Evolutionary conservation across 2,797 vertebrate genomes (phyloP).

Genomic region (Esox masquinongy): DNA sequence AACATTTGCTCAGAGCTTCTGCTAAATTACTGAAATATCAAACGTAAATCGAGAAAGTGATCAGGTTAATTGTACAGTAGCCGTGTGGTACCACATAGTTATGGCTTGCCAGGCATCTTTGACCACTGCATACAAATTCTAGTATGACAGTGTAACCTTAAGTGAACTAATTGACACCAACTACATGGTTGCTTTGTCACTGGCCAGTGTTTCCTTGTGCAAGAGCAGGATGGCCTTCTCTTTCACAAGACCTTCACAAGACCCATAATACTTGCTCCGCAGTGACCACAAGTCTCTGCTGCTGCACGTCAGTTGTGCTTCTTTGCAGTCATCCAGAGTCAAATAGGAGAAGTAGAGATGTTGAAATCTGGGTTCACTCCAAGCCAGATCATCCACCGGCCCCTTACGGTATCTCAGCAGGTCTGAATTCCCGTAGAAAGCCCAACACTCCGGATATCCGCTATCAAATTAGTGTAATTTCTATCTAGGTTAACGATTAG

Average conservation of each 20-base stretch:
- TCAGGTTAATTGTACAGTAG: neutral
- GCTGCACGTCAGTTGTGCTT: constrained; percentile 62
- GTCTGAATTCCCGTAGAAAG: constrained; percentile 66
- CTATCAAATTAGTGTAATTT: neutral
- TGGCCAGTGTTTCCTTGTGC: constrained; percentile 54
- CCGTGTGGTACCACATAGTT: neutral
- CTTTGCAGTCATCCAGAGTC: constrained; percentile 59
- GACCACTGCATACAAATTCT: neutral
- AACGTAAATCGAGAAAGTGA: neutral
- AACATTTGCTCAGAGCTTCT: no score
- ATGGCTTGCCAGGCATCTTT: neutral
- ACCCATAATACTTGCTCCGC: constrained; percentile 65
- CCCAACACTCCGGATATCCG: constrained; percentile 58
- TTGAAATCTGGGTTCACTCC: constrained; percentile 76
- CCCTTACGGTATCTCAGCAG: constrained; percentile 69
- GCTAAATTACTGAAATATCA: no score
- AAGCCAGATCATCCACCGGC: constrained; percentile 60
- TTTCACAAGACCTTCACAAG: constrained; percentile 70
- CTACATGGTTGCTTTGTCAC: neutral
- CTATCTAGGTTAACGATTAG: neutral
- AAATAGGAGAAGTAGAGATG: constrained; percentile 82
- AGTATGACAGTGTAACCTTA: neutral
- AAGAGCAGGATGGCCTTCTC: constrained; percentile 56
- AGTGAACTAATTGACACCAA: constrained; percentile 4
- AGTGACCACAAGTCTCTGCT: constrained; percentile 70